Conservation (phyloP, 2,797 vertebrate genomes). For the Propithecus perrieri region DNA sequence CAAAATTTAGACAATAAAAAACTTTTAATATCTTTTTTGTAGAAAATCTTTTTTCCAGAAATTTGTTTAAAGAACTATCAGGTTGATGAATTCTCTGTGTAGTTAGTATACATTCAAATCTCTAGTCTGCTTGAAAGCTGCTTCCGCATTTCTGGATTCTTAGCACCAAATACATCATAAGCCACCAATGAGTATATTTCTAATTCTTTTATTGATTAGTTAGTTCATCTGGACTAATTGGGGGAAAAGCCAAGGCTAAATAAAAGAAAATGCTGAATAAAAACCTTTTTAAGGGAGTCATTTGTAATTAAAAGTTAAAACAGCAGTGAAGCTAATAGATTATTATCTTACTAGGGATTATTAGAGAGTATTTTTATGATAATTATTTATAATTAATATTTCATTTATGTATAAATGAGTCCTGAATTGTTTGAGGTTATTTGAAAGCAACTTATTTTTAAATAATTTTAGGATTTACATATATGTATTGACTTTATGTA, state of each 20-base stretch:
- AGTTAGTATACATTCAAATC: background rate
- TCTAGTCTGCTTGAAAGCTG: background rate
- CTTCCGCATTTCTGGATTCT: constrained; percentile 40
- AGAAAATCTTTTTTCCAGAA: background rate
- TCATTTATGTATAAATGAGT: constrained; percentile 52
- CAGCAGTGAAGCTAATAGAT: constrained; percentile 34
- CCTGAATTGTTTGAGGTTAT: constrained; percentile 35
- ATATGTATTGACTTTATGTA: background rate
- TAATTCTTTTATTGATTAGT: background rate
- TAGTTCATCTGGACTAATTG: constrained; percentile 19
- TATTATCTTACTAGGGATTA: constrained; percentile 48
- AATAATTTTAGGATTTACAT: constrained; percentile 35
- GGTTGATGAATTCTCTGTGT: background rate
- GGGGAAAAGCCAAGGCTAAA: background rate
- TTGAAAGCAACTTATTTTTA: constrained; percentile 52
- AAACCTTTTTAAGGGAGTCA: background rate
- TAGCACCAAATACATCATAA: background rate
- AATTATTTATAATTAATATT: constrained; percentile 48
- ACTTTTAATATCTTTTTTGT: constrained; percentile 17
- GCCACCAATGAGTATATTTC: background rate
- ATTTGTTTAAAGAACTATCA: constrained; percentile 25
- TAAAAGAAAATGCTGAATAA: constrained; percentile 45
- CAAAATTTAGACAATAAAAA: background rate
- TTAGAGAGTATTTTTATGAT: constrained; percentile 14
- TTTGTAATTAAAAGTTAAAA: constrained; percentile 46